Evolutionary conservation across 1,140 invertebrate genomes (phyloP), one percentile per base, ranked within the genome.

Genomic region (Drosophila asahinai): DNA sequence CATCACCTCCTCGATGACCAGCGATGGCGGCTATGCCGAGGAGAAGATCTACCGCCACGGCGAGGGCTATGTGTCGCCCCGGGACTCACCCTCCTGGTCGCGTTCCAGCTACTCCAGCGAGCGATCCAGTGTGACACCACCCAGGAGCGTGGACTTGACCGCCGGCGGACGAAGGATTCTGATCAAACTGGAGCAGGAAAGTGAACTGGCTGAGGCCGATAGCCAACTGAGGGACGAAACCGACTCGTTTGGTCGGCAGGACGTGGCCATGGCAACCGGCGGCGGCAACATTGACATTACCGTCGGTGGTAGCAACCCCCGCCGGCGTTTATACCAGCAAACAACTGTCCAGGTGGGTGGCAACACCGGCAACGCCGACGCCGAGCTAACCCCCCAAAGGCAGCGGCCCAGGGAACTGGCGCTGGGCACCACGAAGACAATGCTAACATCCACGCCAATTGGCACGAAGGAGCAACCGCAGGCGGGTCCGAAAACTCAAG

Each of bases 261-360:
- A 77, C 68, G 67, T 73, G 48, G 65, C 81, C 61, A 80, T 92
- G 83, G 86, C 81, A 92, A 92, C 91, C 48, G 80, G 76, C 58
- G 80, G 76, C 58, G 80, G 78, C 86, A 92, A 83, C 91, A 92
- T 92, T 92, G 91, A 92, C 87, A 92, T 92, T 91, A 92, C 86
- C 30, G 91, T 92, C 43, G 91, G 91, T 72, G 89, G 87, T 73
- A 91, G 78, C 76, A 91, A 82, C 57, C 86, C 80, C 64, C 79
- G 86, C 58, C 58, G 79, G 75, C 91, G 86, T 89, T 89, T 89
- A 30, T 82, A 91, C 80, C 79, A 92, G 55, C 87, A 86, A 81
- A 83, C 86, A 83, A 84, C 75, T 58, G 38, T 86, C 52, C 78
- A 86, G 54, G 73, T 86, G 76, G 87, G 86, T 82, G 86, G 86